Evolutionary conservation across 2,888 invertebrate species (phyloP), one percentile per base, ranked within the genome.

Genomic region (Calameuta idolon): DNA sequence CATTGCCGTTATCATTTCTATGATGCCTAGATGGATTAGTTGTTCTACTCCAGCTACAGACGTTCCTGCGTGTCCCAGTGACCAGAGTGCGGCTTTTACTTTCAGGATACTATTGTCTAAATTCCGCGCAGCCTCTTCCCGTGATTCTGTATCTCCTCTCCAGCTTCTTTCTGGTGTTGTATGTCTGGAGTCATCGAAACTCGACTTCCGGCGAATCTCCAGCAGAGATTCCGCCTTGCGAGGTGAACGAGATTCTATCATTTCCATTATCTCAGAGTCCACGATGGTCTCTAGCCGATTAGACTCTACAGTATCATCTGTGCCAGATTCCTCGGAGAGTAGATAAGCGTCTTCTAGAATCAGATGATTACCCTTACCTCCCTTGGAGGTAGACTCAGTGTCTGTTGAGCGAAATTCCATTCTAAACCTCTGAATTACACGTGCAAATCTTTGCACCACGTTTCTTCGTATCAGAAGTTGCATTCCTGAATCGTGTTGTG

Each of bases 61-160:
- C 0, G 96, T 95, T 3, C 95, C 96, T 15, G 97, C 94, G 91
- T 98, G 97, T 30, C 97, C 97, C 75, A 96, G 90, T 1, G 97
- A 96, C 98, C 99, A 99, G 0, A 99, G 92, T 0, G 98, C 96
- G 11, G 97, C 95, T 91, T 99, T 99, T 71, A 98, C 91, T 81
- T 96, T 95, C 73, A 96, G 92, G 77, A 97, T 94, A 85, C 86
- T 85, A 40, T 82, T 84, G 31, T 89, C 87, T 12, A 89, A 79
- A 31, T 79, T 83, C 12, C 80, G 31, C 9, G 79, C 76, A 30
- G 81, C 81, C 55, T 88, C 90, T 0, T 89, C 88, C 0, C 87
- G 85, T 5, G 82, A 81, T 37, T 87, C 87, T 30, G 80, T 76
- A 23, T 87, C 89, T 12, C 78, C 71, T 73, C 83, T 88, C 88